Conservation (phyloP, 2,113 vertebrate genomes). For the Cranoglanis bouderius region DNA sequence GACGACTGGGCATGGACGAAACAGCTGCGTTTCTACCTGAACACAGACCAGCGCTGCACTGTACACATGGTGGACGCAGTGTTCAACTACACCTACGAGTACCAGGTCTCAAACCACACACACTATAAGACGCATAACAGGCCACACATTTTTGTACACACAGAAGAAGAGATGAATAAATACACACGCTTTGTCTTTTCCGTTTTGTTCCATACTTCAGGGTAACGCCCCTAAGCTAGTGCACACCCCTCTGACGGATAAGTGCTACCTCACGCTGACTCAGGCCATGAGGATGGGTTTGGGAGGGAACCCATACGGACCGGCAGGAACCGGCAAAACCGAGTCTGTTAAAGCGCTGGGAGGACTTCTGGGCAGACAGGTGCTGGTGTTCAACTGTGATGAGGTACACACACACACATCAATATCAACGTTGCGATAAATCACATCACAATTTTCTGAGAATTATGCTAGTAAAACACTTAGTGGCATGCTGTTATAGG, state of each 20-base stretch:
- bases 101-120: conserved; percentile 78
- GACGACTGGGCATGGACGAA: conserved; percentile 94
- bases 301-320: conserved; percentile 95
- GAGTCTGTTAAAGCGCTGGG: conserved; percentile 97
- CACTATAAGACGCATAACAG: neutral
- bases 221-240: conserved; percentile 95
- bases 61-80: conserved; percentile 94
- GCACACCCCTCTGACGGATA: conserved; percentile 94
- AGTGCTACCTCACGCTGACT: conserved; percentile 95
- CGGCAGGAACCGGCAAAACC: conserved; percentile 96
- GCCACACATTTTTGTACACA: neutral
- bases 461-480: neutral
- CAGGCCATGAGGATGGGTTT: conserved; percentile 97
- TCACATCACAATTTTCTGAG: no score
- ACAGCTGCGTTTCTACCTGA: conserved; percentile 93
- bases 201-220: conserved; percentile 63
- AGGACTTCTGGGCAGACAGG: conserved; percentile 92
- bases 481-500: neutral
- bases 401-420: conserved; percentile 75
- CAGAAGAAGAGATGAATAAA: neutral
- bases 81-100: conserved; percentile 94
- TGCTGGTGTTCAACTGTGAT: conserved; percentile 98
- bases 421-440: neutral
- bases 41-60: conserved; percentile 77
- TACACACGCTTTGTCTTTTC: neutral